Conservation (phyloP, 1,140 invertebrate genomes). For the Drosophila pandora region DNA sequence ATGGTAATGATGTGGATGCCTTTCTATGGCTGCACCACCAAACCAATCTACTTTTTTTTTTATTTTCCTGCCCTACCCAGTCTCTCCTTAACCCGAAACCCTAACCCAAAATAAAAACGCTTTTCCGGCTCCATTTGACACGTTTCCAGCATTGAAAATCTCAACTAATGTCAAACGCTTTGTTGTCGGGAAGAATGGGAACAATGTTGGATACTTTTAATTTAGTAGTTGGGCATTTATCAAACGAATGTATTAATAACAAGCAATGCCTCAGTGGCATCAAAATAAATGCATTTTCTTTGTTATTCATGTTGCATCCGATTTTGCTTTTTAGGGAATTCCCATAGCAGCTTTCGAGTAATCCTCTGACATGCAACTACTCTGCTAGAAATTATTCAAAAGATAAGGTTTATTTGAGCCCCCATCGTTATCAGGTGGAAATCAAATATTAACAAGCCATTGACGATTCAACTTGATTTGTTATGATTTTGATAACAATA, state of each 20-base stretch:
- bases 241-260: conserved; percentile 59
- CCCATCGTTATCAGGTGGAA: conserved; percentile 42
- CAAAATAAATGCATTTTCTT: conserved; percentile 39
- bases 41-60: conserved; percentile 31
- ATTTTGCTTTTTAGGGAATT: background rate
- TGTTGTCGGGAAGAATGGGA: conserved; percentile 42
- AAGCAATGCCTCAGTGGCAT: conserved; percentile 35
- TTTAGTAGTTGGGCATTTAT: conserved; percentile 68
- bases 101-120: background rate
- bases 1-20: conserved; percentile 54
- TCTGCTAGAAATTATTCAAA: conserved; percentile 24
- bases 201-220: conserved; percentile 54
- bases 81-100: background rate
- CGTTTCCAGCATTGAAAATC: conserved; percentile 70
- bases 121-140: conserved; percentile 48
- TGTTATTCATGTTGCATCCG: conserved; percentile 23
- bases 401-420: conserved; percentile 9
- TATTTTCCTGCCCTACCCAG: background rate
- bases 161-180: conserved; percentile 75
- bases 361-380: background rate
- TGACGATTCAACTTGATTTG: conserved; percentile 16
- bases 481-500: conserved; percentile 50
- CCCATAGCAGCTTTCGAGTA: conserved; percentile 3
- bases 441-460: conserved; percentile 56
- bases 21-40: conserved; percentile 50